Evolutionary conservation across 2,113 vertebrate species (phyloP).

Genomic region (Cyphomyrus discorhynchus): DNA sequence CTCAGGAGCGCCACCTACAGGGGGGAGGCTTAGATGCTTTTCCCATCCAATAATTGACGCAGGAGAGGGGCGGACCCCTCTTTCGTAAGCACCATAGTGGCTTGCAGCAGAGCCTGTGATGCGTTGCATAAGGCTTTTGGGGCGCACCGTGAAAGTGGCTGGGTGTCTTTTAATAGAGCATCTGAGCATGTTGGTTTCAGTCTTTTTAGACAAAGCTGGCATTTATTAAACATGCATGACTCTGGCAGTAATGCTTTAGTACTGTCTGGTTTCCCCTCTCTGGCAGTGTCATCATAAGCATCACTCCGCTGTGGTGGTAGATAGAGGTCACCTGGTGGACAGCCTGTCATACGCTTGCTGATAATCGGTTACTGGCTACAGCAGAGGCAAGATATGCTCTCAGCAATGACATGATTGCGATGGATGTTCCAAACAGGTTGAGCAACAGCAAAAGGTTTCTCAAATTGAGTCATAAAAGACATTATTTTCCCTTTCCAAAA

Average conservation of each 20-base stretch:
- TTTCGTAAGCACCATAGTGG: neutral
- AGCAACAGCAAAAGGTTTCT: neutral
- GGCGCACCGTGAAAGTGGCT: neutral
- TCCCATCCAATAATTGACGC: neutral
- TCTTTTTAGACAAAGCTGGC: neutral
- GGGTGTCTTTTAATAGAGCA: neutral
- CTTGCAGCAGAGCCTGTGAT: neutral
- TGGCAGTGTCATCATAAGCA: neutral
- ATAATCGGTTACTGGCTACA: neutral
- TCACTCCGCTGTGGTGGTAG: neutral
- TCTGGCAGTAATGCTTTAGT: neutral
- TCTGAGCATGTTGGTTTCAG: neutral
- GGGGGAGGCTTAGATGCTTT: neutral
- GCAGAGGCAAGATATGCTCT: neutral
- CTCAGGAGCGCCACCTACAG: neutral
- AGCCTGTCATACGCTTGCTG: neutral
- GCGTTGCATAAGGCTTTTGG: neutral
- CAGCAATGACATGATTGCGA: neutral
- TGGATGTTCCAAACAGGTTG: neutral
- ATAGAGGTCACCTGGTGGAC: neutral
- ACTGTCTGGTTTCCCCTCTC: neutral
- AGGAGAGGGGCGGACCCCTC: neutral
- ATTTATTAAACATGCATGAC: neutral
- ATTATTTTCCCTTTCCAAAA: neutral
- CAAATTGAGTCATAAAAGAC: neutral